These are phyloP conservation scores for Barnardius zonarius DNA, from an alignment of 2,113 vertebrate genomes.

Conservation along the genomic window DNA sequence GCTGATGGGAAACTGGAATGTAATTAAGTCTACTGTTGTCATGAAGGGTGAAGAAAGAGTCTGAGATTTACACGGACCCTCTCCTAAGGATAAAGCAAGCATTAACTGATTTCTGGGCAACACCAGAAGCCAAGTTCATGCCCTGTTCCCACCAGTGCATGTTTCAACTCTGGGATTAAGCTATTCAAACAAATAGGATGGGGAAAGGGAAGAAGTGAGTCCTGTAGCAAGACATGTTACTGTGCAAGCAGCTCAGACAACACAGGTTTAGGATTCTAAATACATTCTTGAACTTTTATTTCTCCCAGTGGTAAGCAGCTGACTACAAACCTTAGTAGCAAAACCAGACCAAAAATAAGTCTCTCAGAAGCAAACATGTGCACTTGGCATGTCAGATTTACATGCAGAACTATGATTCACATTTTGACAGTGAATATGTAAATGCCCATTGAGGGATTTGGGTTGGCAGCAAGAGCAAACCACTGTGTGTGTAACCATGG, in stretches of 20 bases:
- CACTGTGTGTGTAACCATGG: not conserved
- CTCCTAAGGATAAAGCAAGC: not conserved
- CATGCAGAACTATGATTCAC: not conserved
- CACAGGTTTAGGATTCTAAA: not conserved
- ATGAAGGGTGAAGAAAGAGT: not conserved
- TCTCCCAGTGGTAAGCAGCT: not conserved
- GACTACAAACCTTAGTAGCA: constrained; percentile 21
- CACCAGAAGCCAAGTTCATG: not conserved
- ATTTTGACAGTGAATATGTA: not conserved
- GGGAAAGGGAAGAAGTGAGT: not conserved
- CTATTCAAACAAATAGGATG: not conserved
- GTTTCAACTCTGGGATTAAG: not conserved
- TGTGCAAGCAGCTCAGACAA: not conserved
- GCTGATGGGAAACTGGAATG: not conserved
- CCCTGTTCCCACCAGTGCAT: accelerated
- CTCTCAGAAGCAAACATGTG: not conserved
- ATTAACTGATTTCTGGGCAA: accelerated
- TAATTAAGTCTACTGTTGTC: not conserved
- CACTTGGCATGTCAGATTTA: not conserved
- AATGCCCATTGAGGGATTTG: not conserved
- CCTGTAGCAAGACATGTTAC: accelerated
- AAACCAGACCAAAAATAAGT: not conserved
- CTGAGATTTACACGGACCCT: too few species aligned
- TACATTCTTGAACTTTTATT: constrained; percentile 40
- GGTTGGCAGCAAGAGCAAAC: not conserved